A percentile compares a stretch with the other conserved stretches of the same genome.
Conservation (phyloP, 2,113 vertebrate genomes). For the Connochaetes taurinus region DNA sequence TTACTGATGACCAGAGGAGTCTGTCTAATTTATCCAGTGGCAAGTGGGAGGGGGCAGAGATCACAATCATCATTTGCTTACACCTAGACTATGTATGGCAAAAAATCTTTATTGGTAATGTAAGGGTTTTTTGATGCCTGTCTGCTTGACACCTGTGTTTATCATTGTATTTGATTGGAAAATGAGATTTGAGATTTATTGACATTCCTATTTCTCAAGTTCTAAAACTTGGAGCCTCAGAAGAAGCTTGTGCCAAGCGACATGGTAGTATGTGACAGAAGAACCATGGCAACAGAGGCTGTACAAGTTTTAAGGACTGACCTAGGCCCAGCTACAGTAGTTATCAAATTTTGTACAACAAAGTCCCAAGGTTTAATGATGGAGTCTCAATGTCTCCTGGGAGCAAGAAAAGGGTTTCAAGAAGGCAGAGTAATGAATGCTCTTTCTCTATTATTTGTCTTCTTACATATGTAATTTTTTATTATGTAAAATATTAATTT, state of each 20-base stretch:
- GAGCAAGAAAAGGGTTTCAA: neutral
- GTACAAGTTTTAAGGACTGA: neutral
- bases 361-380: neutral
- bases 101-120: neutral
- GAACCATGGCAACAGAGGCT: neutral
- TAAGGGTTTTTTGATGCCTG: neutral
- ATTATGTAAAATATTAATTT: neutral
- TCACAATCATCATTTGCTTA: neutral
- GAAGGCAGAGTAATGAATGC: neutral
- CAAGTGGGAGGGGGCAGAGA: neutral
- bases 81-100: neutral
- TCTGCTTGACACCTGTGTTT: neutral
- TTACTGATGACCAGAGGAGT: neutral
- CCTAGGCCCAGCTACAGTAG: neutral
- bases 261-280: neutral
- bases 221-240: neutral
- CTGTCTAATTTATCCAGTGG: neutral
- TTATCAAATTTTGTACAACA: neutral
- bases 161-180: neutral
- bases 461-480: neutral
- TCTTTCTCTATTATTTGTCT: neutral
- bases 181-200: neutral
- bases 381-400: neutral
- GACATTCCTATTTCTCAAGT: neutral
- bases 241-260: neutral